Conservation (phyloP, 1,140 invertebrate genomes). For the Trichonephila clavipes region DNA sequence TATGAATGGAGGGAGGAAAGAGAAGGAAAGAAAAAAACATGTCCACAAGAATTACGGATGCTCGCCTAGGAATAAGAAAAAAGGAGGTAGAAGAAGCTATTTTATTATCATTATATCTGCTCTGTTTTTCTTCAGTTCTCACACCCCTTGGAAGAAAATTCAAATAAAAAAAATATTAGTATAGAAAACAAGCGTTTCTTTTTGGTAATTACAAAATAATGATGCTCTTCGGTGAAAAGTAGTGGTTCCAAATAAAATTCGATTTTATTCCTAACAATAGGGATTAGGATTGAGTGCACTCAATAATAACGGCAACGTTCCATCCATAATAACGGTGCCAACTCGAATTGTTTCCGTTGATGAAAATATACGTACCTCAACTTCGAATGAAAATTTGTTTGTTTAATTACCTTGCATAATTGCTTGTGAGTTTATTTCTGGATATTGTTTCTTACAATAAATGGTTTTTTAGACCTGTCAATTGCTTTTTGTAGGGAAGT, state of each 20-base stretch:
- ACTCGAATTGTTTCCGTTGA: neutral
- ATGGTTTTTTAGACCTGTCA: neutral
- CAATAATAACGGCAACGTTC: neutral
- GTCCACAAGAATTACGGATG: constrained; percentile 38
- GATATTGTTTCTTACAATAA: neutral
- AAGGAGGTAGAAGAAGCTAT: neutral
- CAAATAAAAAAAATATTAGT: neutral
- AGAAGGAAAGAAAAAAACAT: neutral
- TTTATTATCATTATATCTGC: constrained; percentile 62
- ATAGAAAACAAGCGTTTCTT: constrained; percentile 40
- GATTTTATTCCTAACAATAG: constrained; percentile 59
- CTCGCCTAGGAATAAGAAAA: neutral
- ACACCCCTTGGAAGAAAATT: constrained; percentile 14
- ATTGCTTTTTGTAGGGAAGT: neutral
- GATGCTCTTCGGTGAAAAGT: constrained; percentile 12
- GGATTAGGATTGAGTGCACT: neutral
- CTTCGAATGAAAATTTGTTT: neutral
- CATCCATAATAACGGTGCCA: neutral
- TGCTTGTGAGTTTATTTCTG: neutral
- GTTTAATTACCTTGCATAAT: neutral
- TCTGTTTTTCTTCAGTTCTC: constrained; percentile 22
- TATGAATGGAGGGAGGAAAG: neutral
- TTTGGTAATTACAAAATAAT: constrained; percentile 73
- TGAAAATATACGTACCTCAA: neutral
- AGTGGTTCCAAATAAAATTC: constrained; percentile 43